Percentiles rank a stretch among this genome's conserved stretches.
Evolutionary conservation across 2,797 vertebrate genomes (phyloP).

Genomic region (Macrochelys suwanniensis): DNA sequence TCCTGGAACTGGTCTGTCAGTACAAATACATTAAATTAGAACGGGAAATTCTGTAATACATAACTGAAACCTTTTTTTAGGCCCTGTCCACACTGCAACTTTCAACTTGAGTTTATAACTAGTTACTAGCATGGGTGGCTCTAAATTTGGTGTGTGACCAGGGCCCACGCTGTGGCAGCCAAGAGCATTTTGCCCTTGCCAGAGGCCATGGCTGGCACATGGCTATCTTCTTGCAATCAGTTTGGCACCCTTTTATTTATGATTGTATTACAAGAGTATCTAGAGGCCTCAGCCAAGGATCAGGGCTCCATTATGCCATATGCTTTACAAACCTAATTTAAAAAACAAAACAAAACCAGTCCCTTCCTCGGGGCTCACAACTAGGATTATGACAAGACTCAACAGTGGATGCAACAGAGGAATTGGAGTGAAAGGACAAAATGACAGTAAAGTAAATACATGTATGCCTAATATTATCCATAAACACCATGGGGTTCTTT

Average conservation of each 20-base stretch:
- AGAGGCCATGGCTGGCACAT: background rate
- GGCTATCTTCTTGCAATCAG: background rate
- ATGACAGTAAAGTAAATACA: background rate
- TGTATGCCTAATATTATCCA: background rate
- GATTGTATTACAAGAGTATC: fast-evolving
- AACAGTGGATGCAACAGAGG: background rate
- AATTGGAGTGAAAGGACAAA: background rate
- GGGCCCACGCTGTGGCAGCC: background rate
- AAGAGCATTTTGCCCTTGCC: background rate
- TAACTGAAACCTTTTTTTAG: background rate
- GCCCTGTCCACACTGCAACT: background rate
- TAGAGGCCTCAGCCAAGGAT: background rate
- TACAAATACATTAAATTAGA: background rate
- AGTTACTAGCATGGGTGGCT: background rate
- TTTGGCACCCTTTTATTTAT: background rate
- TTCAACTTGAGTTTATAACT: background rate
- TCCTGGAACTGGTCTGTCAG: background rate
- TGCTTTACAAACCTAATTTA: background rate
- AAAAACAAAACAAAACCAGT: background rate
- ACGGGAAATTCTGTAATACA: background rate
- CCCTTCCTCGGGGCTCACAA: background rate
- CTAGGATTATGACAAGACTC: background rate
- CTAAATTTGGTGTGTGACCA: background rate
- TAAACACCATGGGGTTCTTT: background rate
- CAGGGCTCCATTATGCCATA: background rate